Evolutionary conservation across 2,113 vertebrate genomes (phyloP).

Genomic region (Ramphastos sulfuratus): DNA sequence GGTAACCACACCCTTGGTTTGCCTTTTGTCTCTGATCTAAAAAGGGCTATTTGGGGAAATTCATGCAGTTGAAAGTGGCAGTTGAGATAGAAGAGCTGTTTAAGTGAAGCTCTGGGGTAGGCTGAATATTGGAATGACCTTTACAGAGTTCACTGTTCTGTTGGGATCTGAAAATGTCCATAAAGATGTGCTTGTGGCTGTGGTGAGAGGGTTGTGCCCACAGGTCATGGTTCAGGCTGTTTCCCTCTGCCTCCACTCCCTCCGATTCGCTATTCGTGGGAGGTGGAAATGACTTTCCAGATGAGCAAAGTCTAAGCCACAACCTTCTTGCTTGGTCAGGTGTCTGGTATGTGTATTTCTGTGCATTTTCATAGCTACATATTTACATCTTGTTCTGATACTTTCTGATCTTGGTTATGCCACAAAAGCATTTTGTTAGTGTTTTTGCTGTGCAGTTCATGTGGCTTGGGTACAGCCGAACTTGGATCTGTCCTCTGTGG

Average conservation of each 20-base stretch:
- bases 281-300: neutral
- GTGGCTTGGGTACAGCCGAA: neutral
- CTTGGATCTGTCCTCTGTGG: neutral
- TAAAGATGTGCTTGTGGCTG: neutral
- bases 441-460: neutral
- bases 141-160: slow-evolving; percentile 12
- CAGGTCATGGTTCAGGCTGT: neutral
- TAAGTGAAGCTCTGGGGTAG: slow-evolving; percentile 13
- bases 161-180: slow-evolving; percentile 9
- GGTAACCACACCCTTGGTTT: slow-evolving; percentile 12
- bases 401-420: neutral
- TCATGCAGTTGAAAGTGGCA: slow-evolving; percentile 3
- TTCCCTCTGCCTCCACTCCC: neutral
- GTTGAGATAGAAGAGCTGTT: slow-evolving; percentile 49
- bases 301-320: neutral
- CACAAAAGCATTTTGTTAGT: neutral
- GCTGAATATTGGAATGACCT: slow-evolving; percentile 41
- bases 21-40: neutral
- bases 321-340: neutral
- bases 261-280: neutral
- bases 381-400: neutral
- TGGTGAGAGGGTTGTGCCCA: neutral
- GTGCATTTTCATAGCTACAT: neutral
- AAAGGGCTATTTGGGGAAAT: neutral
- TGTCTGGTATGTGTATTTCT: neutral